phyloP scores from a whole-genome alignment of 1,140 invertebrate genomes.

The Drosophila ogumai region DNA sequence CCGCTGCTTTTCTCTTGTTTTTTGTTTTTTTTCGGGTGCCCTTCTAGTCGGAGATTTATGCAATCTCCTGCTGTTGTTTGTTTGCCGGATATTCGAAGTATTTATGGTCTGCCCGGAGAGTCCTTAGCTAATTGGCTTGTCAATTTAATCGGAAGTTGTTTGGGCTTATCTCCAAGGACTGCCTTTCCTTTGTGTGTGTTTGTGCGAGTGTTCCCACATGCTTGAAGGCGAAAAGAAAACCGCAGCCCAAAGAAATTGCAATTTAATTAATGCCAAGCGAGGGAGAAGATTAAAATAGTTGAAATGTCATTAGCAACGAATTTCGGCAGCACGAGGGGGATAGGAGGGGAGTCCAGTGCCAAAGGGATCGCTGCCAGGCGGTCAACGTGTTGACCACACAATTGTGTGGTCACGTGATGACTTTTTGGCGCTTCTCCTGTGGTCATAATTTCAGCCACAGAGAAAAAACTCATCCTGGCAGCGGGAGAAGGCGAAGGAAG shows the following conservation, averaged over 20 bases:
- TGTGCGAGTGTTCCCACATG: conserved; percentile 16
- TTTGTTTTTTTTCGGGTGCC: conserved; percentile 10
- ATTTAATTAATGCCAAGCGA: conserved; percentile 38
- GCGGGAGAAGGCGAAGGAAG: background rate
- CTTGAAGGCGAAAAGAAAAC: conserved; percentile 2
- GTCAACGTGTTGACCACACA: conserved; percentile 53
- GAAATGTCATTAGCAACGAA: conserved; percentile 64
- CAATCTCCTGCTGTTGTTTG: conserved; percentile 50
- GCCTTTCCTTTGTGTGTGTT: background rate
- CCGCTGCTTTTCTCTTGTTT: conserved; percentile 2
- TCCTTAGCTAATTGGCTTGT: conserved; percentile 57
- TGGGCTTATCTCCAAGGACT: conserved; percentile 18
- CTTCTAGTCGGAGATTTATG: conserved; percentile 67
- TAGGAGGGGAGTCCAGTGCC: conserved; percentile 8
- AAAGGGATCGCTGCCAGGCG: conserved; percentile 25
- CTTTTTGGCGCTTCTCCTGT: conserved; percentile 58
- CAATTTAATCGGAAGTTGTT: conserved; percentile 48
- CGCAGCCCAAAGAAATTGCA: conserved; percentile 37
- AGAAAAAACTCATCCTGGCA: background rate
- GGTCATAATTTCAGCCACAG: conserved; percentile 53
- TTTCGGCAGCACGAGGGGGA: background rate
- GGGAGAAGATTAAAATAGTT: conserved; percentile 59
- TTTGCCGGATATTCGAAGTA: conserved; percentile 48
- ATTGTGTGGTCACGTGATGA: conserved; percentile 77
- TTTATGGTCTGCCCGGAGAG: conserved; percentile 48